Evolutionary conservation across 2,797 vertebrate species (phyloP).

Genomic region (Darevskia nairensis): DNA sequence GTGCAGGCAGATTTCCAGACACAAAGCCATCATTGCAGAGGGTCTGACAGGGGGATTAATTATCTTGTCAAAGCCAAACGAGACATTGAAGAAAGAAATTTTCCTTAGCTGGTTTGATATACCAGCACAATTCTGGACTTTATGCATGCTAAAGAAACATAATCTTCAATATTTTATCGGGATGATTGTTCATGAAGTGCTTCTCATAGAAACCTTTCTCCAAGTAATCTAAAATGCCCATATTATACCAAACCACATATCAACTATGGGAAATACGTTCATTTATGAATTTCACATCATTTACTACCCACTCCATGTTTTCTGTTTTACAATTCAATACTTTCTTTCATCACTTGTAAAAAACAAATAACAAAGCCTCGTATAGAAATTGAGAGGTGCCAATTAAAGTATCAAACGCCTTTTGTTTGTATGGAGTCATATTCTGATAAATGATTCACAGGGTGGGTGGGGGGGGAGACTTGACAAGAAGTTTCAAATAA

Average conservation of each 20-base stretch:
- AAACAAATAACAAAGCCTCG: too few species aligned
- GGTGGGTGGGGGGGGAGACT: background rate
- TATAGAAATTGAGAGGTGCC: too few species aligned
- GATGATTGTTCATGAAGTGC: conserved; percentile 37
- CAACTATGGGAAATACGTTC: conserved; percentile 48
- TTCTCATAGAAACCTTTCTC: conserved; percentile 51
- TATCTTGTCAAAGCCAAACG: conserved; percentile 7
- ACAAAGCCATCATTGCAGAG: background rate
- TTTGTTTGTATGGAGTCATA: background rate
- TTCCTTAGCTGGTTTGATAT: conserved; percentile 32
- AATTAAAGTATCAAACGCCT: too few species aligned
- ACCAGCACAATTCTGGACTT: conserved; percentile 16
- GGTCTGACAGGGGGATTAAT: background rate
- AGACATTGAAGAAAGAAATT: conserved; percentile 11
- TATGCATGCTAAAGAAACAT: conserved; percentile 54
- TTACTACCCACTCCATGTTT: conserved; percentile 15
- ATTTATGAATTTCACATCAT: conserved; percentile 14
- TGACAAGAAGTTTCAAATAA: background rate
- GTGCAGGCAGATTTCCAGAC: background rate
- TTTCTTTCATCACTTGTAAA: conserved; percentile 44
- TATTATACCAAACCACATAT: background rate
- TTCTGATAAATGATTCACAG: conserved; percentile 9
- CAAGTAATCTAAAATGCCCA: conserved; percentile 34
- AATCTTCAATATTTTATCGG: conserved; percentile 15
- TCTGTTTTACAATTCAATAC: background rate